Conservation (phyloP, 1,140 invertebrate species). For the Drosophila equinoxialis region DNA sequence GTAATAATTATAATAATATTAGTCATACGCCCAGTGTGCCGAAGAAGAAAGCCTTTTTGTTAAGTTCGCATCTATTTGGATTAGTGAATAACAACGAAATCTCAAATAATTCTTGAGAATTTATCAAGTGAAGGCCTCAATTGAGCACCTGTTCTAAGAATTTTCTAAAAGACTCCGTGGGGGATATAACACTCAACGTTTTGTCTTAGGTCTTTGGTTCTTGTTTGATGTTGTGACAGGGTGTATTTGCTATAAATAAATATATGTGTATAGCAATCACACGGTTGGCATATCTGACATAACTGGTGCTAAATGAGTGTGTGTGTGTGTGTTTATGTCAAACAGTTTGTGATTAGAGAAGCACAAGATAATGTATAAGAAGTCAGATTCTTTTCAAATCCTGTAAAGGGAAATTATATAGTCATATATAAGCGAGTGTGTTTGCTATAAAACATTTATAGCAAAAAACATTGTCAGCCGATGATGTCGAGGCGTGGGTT, state of each 20-base stretch:
- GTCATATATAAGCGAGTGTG: background rate
- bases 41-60: too few relatives aligned
- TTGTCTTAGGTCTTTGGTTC: conserved; percentile 10
- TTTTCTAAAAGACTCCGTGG: background rate
- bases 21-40: too few relatives aligned
- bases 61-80: too few relatives aligned
- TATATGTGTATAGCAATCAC: conserved; percentile 9
- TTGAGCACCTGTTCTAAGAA: conserved; percentile 14
- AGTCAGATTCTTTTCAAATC: conserved; percentile 17
- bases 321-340: conserved; percentile 3
- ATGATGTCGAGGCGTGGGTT: conserved; percentile 47
- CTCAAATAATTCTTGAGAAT: background rate
- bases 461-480: conserved; percentile 30
- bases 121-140: background rate
- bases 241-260: conserved; percentile 23
- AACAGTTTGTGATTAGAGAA: conserved; percentile 56
- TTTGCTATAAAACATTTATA: conserved; percentile 40
- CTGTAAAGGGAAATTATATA: conserved; percentile 42
- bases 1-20: too few relatives aligned
- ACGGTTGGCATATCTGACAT: conserved; percentile 30
- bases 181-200: conserved; percentile 18
- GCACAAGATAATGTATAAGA: conserved; percentile 55
- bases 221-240: conserved; percentile 46
- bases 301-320: conserved; percentile 51
- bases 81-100: background rate